Base-by-base conservation (phyloP, 2,888 invertebrate genomes). In the Ptychoptera contaminata region DNA sequence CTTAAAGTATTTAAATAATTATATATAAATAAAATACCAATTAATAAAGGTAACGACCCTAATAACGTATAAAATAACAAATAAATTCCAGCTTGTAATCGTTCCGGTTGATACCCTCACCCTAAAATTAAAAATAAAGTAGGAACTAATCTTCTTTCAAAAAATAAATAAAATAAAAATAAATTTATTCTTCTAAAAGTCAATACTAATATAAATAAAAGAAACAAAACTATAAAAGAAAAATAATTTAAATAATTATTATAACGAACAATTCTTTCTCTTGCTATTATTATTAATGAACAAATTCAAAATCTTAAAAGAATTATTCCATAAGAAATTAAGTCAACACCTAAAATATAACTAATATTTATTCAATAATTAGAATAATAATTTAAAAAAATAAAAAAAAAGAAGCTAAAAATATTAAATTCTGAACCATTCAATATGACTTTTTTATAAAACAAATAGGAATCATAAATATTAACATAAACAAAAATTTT, bases 21-120 rank as follows among this genome's bases (percentile, higher is more conserved):
- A 52, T 54, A 56, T 40, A 58, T 46, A 55, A 53, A 58, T 58
- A 59, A 60, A 55, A 58, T 54, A 2, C 54, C 52, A 36, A 58
- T 43, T 50, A 58, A 54, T 52, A 57, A 77, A 60, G 46, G 74
- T 72, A 70, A 68, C 52, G 80, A 80, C 55, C 70, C 74, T 60
- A 76, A 68, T 60, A 80, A 67, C 48, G 79, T 81, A 70, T 81
- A 81, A 69, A 81, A 72, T 60, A 81, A 68, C 64, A 80, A 67
- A 71, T 79, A 79, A 54, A 76, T 56, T 0, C 74, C 71, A 1
- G 80, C 77, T 51, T 75, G 73, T 58, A 79, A 61, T 0, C 80
- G 79, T 50, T 81, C 80, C 50, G 75, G 73, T 53, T 79, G 78
- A 66, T 73, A 74, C 0, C 79, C 79, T 42, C 79, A 79, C 0